These are phyloP conservation scores for Leucoptera coffeella DNA, from an alignment of 2,888 invertebrate genomes.

Conservation along the genomic window DNA sequence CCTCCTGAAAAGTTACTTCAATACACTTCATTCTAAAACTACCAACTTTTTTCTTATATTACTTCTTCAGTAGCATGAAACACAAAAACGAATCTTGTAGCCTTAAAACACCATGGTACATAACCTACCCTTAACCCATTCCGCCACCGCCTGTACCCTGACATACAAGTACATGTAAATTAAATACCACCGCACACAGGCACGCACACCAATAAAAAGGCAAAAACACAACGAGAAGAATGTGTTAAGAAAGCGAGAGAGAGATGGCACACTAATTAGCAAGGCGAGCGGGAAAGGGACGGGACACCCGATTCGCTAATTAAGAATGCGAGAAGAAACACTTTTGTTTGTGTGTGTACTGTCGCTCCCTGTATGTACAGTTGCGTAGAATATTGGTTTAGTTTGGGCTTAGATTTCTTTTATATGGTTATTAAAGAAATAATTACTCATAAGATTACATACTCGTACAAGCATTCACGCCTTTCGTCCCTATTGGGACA, in stretches of 20 bases:
- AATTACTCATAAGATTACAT: too few species aligned
- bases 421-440: too few species aligned
- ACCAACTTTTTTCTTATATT: too few species aligned
- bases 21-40: too few species aligned
- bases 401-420: too few species aligned
- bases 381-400: too few species aligned
- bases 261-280: conserved; percentile 46
- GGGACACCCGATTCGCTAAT: conserved; percentile 52
- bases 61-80: too few species aligned
- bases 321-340: conserved; percentile 66
- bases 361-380: conserved; percentile 29
- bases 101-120: background rate
- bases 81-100: background rate
- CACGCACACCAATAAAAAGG: conserved; percentile 53
- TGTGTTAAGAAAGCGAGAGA: conserved; percentile 54
- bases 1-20: too few species aligned
- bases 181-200: conserved; percentile 51
- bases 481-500: too few species aligned
- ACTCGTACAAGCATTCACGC: too few species aligned
- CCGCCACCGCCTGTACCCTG: conserved; percentile 20
- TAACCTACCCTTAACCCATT: background rate
- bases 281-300: conserved; percentile 32
- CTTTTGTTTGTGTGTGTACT: conserved; percentile 23
- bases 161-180: conserved; percentile 54
- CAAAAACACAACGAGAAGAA: conserved; percentile 53